Base-by-base conservation (phyloP, 1,140 invertebrate species). In the Metaphire vulgaris region DNA sequence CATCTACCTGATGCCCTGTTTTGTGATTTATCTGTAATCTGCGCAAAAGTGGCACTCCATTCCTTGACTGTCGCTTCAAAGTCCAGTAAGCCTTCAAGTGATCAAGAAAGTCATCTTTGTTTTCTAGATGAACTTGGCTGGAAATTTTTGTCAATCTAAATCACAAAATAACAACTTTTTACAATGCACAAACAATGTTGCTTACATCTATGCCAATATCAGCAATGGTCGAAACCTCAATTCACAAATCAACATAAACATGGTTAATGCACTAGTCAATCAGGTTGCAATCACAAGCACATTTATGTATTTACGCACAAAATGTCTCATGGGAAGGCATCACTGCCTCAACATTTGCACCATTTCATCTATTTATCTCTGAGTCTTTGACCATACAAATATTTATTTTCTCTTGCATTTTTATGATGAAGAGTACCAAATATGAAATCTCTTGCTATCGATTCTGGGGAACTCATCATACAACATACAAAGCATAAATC, bases 11-110 rank as follows among this genome's bases (percentile, higher is more conserved):
- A 31, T 33, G 21, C 29, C 33, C 69, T 31, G 32, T 32, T 69
- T 34, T 1, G 67, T 72, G 71, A 28, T 64, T 74, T 21, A 84
- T 80, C 83, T 86, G 26, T 82, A 85, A 78, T 87, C 87, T 21
- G 76, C 96, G 85, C 31, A 99, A 84, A 33, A 99, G 87, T 0
- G 97, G 97, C 14, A 99, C 97, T 0, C 97, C 97, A 87, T 98
- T 98, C 69, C 97, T 86, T 75, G 93, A 93, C 83, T 97, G 94
- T n/a, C 97, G 79, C 84, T 98, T 99, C 1, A 98, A 86, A 1
- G 94, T 97, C 96, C 97, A 98, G 83, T 89, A 90, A 76, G 82
- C 83, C 66, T 86, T 77, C 1, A 98, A 86, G 21, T 93, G 87
- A 82, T 95, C 92, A 77, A 98, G 91, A 82, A 98, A 92, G 79